Evolutionary conservation across 2,888 invertebrate species (phyloP), one percentile per base, ranked within the genome.

Genomic region (Aricia artaxerxes): DNA sequence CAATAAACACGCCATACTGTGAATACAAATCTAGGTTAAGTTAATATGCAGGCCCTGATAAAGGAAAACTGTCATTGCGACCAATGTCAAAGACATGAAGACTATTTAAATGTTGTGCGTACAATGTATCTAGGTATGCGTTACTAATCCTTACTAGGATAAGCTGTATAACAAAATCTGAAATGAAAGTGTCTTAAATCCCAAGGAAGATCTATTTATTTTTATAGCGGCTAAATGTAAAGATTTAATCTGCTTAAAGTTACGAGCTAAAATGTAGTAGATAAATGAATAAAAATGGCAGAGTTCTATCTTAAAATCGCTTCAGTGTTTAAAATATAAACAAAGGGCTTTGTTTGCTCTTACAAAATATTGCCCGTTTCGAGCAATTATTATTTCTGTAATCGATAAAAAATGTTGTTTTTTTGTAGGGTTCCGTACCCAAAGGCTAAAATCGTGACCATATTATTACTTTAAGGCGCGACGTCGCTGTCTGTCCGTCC

Each of bases 21-120:
- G 73, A 73, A 73, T 73, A 73, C 73, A 44, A 35, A 76, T 76
- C 76, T 76, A 5, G 53, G 76, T 31, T 76, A 76, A 16, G 53
- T 76, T 76, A 76, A 76, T 76, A 76, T 75, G 75, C 75, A 31
- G 35, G 49, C 75, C 75, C 57, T 16, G 76, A 57, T 57, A 76
- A 53, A 75, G 75, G 53, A 49, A 35, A 76, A 53, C 76, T 49
- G 31, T 57, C 76, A 76, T 35, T 76, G 76, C 35, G 13, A 31
- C 57, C 57, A 76, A 76, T 76, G 76, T 57, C 76, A 35, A 11
- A 76, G 76, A 57, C 49, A 16, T 11, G 49, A 75, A 11, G 24
- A 75, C 7, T 24, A 24, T 24, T 24, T 24, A 24, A 24, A 24
- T 13, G 53, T 75, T 24, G 49, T 49, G 11, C 24, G n/a, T 75